Base-by-base conservation (phyloP, 2,888 invertebrate genomes). In the Caenorhabditis uteleia region DNA sequence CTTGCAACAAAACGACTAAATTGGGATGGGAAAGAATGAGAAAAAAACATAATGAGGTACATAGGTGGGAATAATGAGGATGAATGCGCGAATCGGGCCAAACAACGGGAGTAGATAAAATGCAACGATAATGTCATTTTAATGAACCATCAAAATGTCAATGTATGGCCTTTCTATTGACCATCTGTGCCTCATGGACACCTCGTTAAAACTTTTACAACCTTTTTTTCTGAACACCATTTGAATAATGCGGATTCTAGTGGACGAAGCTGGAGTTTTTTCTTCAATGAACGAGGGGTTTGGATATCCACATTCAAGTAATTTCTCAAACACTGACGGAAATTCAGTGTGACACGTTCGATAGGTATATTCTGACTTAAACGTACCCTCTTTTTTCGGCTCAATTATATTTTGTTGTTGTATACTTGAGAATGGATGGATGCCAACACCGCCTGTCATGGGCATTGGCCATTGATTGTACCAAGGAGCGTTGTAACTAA, bases 381-480 rank as follows among this genome's bases (percentile, higher is more conserved):
- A 8, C 10, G 10, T 12, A 12, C 34, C 36, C 31, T 57, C 57
- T 36, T 64, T 64, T 34, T 64, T 54, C 39, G 56, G 38, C 46
- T 56, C 64, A 55, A 68, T 48, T 42, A 65, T 46, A 25, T 54
- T 55, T 51, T 61, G 56, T 27, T 44, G 55, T 21, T 48, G 53
- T 18, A 59, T 57, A 39, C 38, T 47, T 3, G 73, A 64, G 45
- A 77, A 76, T 2, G 74, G 50, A 14, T 64, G 61, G 39, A 77
- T 43, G 2, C 66, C 70, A 14, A 74, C 74, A 12, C 58, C 47
- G 10, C 71, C 66, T 7, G 67, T 69, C 65, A 77, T 74, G 4
- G 58, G 67, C 59, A 78, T 68, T 14, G 75, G 61, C 77, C 77
- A 77, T 18, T 59, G 70, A 56, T 59, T 53, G 54, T 75, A 77